Conservation (phyloP, 2,888 invertebrate genomes). For the Sinhomidia bicolor region DNA sequence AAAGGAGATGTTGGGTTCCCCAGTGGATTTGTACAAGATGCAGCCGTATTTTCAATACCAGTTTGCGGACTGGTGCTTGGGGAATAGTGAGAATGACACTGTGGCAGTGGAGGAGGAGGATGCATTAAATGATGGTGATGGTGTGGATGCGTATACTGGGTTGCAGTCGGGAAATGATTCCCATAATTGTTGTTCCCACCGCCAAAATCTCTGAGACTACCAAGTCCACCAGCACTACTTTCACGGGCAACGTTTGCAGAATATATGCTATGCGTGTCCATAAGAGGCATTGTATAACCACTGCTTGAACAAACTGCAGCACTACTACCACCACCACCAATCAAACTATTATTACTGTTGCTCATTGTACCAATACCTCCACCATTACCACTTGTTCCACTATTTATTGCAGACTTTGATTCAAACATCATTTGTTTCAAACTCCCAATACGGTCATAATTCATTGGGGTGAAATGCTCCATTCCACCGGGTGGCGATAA, state of each 20-base stretch:
- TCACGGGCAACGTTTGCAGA: constrained; percentile 28
- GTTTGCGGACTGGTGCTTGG: constrained; percentile 76
- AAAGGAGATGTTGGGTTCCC: constrained; percentile 52
- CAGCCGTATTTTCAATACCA: constrained; percentile 46
- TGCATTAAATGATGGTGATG: constrained; percentile 69
- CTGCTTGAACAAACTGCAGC: constrained; percentile 24
- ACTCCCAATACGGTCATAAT: constrained; percentile 60
- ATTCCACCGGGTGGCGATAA: constrained; percentile 15
- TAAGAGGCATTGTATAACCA: constrained; percentile 49
- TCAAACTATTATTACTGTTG: constrained; percentile 21
- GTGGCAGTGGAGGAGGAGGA: constrained; percentile 60
- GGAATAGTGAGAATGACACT: constrained; percentile 78
- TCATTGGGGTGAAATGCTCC: constrained; percentile 68
- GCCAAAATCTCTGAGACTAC: constrained; percentile 48
- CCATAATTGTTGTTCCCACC: constrained; percentile 33
- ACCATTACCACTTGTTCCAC: constrained; percentile 46
- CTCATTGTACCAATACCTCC: constrained; percentile 39
- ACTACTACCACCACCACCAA: constrained; percentile 32
- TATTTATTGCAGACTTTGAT: constrained; percentile 37
- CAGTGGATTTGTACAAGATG: constrained; percentile 36
- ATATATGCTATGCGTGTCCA: constrained; percentile 64
- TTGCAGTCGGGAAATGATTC: constrained; percentile 51
- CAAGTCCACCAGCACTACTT: constrained; percentile 27
- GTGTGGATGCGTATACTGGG: constrained; percentile 62
- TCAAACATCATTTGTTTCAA: constrained; percentile 69